phyloP scores from a whole-genome alignment of 1,140 invertebrate species.

The Rhagoletis pomonella region DNA sequence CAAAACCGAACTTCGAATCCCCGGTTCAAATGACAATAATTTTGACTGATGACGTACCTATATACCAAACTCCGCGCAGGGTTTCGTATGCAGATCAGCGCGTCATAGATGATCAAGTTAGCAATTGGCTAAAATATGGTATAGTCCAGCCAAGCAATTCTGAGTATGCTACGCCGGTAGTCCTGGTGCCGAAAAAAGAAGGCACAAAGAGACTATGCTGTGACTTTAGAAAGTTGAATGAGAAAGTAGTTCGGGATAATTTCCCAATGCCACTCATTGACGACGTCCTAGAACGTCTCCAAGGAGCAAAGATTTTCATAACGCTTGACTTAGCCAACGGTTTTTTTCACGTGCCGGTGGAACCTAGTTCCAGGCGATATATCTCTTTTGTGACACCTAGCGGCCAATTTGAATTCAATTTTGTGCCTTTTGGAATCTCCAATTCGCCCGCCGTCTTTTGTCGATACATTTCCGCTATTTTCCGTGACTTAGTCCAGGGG shows the following conservation, averaged over 20 bases:
- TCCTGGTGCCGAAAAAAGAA: slow-evolving; percentile 63
- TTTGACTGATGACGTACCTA: slow-evolving; percentile 21
- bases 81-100: slow-evolving; percentile 29
- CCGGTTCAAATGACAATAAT: slow-evolving; percentile 42
- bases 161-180: slow-evolving; percentile 56
- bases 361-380: not conserved
- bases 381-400: slow-evolving; percentile 35
- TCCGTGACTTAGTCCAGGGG: not conserved
- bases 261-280: slow-evolving; percentile 75
- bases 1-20: no score
- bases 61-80: slow-evolving; percentile 33
- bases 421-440: slow-evolving; percentile 56
- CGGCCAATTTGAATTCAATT: slow-evolving; percentile 55
- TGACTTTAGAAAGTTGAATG: slow-evolving; percentile 65
- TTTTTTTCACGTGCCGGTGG: slow-evolving; percentile 55
- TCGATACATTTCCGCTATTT: slow-evolving; percentile 58
- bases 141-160: slow-evolving; percentile 21
- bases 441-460: slow-evolving; percentile 61
- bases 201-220: slow-evolving; percentile 61
- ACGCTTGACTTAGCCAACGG: slow-evolving; percentile 58
- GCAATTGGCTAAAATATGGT: not conserved
- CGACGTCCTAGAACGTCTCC: slow-evolving; percentile 68
- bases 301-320: slow-evolving; percentile 57
- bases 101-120: not conserved
- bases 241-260: slow-evolving; percentile 63